Conservation (phyloP, 2,797 vertebrate genomes). For the Ctenopoma kingsleyae region DNA sequence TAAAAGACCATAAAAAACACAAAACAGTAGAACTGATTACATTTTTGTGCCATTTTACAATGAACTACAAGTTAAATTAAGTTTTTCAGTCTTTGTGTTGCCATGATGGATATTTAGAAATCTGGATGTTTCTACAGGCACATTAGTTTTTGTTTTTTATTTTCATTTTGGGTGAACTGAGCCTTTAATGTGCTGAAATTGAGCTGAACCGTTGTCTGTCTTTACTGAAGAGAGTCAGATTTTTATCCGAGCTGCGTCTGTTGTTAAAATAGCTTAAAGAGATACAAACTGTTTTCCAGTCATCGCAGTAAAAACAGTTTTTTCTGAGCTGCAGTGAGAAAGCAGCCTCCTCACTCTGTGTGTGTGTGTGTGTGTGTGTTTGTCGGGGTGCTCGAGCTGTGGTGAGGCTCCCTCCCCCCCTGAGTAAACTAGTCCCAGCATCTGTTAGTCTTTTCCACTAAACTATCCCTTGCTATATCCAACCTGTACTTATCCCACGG, state of each 20-base stretch:
- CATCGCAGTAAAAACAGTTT: slow-evolving; percentile 64
- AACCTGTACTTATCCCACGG: slow-evolving; percentile 87
- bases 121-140: neutral
- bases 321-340: slow-evolving; percentile 64
- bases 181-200: slow-evolving; percentile 2
- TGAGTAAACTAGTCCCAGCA: slow-evolving; percentile 84
- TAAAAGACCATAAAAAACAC: neutral
- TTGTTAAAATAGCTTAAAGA: slow-evolving; percentile 67
- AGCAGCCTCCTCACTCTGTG: slow-evolving; percentile 36
- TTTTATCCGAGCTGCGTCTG: slow-evolving; percentile 18
- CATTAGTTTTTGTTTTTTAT: neutral
- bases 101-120: neutral
- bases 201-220: neutral
- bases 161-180: slow-evolving; percentile 11
- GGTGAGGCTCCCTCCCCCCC: slow-evolving; percentile 74
- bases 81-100: neutral
- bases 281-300: slow-evolving; percentile 67
- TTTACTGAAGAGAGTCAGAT: neutral
- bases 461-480: slow-evolving; percentile 85
- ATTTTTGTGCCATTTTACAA: neutral
- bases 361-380: slow-evolving; percentile 48
- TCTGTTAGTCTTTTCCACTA: slow-evolving; percentile 87
- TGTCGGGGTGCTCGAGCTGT: slow-evolving; percentile 71
- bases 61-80: neutral
- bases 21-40: neutral